A percentile compares a stretch with the other conserved stretches of the same genome.
These are phyloP conservation scores for Lota lota DNA, from an alignment of 2,113 vertebrate species.

Conservation along the genomic window DNA sequence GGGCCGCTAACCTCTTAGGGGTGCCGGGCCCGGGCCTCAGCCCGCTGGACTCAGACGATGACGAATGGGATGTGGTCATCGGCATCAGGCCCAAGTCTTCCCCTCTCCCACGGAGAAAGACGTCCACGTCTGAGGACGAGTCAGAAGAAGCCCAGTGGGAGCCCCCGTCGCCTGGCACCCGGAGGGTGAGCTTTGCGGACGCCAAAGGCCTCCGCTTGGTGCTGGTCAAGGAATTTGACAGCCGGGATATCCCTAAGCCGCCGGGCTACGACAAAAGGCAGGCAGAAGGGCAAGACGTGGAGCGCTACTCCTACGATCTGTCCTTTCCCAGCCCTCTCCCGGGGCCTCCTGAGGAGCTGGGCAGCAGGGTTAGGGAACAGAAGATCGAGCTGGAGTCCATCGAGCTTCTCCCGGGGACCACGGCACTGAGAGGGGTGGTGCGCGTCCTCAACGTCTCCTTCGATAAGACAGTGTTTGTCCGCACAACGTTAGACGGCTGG, in stretches of 20 bases:
- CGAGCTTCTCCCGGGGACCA: conserved; percentile 76
- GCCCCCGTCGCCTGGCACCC: conserved; percentile 52
- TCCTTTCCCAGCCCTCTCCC: conserved; percentile 71
- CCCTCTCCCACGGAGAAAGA: conserved; percentile 65
- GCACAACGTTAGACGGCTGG: conserved; percentile 88
- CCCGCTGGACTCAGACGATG: conserved; percentile 57
- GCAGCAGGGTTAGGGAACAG: conserved; percentile 75
- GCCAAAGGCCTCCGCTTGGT: conserved; percentile 87
- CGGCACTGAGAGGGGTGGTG: conserved; percentile 81
- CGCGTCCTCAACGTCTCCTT: conserved; percentile 91
- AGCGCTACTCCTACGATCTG: conserved; percentile 78
- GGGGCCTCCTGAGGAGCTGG: conserved; percentile 73
- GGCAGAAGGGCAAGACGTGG: conserved; percentile 61
- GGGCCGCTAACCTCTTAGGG: conserved; percentile 50
- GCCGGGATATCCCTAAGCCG: conserved; percentile 73
- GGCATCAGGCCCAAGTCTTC: conserved; percentile 69
- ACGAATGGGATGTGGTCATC: conserved; percentile 51
- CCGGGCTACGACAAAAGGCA: conserved; percentile 45
- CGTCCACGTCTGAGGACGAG: conserved; percentile 27
- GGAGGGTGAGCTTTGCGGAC: conserved; percentile 96
- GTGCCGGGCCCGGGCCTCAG: conserved; percentile 35
- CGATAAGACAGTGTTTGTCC: conserved; percentile 84
- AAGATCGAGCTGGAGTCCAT: conserved; percentile 84
- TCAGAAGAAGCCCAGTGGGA: conserved; percentile 65
- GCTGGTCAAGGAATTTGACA: conserved; percentile 87